Evolutionary conservation across 2,797 vertebrate genomes (phyloP), one percentile per base, ranked within the genome.

Genomic region (Ispidina picta): DNA sequence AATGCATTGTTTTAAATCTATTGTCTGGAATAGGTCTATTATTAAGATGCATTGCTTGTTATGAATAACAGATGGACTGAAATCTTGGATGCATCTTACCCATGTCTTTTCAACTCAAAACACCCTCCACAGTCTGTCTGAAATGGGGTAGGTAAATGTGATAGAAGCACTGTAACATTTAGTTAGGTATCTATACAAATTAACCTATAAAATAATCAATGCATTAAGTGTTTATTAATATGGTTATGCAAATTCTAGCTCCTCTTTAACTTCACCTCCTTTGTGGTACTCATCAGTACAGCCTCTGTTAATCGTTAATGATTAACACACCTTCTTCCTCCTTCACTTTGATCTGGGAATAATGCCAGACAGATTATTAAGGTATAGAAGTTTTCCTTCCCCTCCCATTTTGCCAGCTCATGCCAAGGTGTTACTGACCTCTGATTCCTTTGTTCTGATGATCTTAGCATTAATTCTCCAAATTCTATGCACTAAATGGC

Each of bases 261-360:
- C 15, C 14, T 72, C 14, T 75, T 76, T 51, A 52, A 60, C 14
- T 65, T 49, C 69, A 6, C 21, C 17, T 75, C 31, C n/a, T 69
- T 73, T 86, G 29, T 68, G 17, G 28, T 64, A 26, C 77, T 73
- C 60, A 72, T 83, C 26, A 64, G 41, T 78, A 35, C 4, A 62
- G 28, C 29, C 35, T 65, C 54, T 75, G 48, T 35, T 81, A 79
- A 78, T 89, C 0, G 0, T 73, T 79, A 85, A 73, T 62, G 73
- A 88, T 88, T 88, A 81, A 81, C 8, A 26, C 23, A 70, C 19
- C 5, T 73, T 70, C 49, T 71, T 88, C 56, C 26, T 63, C 26
- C 7, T 88, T 92, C 23, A 70, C 17, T 89, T 90, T 83, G 90
- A 28, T 54, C 68, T 88, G 39, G 77, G 83, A 69, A 77, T 19